Evolutionary conservation across 2,888 invertebrate genomes (phyloP), one percentile per base, ranked within the genome.

Genomic region (Ectropis crepuscularia): DNA sequence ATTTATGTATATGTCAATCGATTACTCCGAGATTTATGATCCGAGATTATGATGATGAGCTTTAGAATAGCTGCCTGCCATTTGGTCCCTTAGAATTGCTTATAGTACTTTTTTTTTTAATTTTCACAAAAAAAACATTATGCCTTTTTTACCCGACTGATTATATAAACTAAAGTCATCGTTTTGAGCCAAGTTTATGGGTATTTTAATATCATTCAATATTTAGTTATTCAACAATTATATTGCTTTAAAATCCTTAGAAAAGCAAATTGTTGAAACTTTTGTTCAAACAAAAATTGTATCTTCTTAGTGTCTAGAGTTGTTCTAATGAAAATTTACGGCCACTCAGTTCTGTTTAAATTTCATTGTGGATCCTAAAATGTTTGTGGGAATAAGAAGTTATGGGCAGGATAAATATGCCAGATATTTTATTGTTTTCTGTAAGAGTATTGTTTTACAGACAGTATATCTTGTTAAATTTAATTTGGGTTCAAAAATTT

Each of bases 241-340:
- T 75, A 78, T 68, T 65, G 65, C 68, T 67, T 60, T 60, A 70
- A 70, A 69, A 66, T 68, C 71, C 72, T 69, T 65, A 66, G 62
- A 67, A 71, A 75, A 62, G 68, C 69, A 74, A 78, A 71, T 80
- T 80, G 78, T 78, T 69, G 67, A 65, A 79, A 79, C 71, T 81
- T 78, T 69, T 69, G 67, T 65, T 57, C 57, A 55, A 65, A 64
- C 49, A 62, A 54, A 68, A 66, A 61, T 53, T 38, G 42, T 42
- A 28, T 57, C 47, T 59, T 51, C 59, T 58, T 63, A 41, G 54
- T 68, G 45, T 61, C 62, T 55, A 59, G 61, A 65, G 57, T 57
- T 53, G 59, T 47, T 57, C 49, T 69, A 65, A 74, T 77, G 72
- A 78, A 81, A 80, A 60, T 60, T 60, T 54, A 63, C 49, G 51